These are phyloP conservation scores for Panagrolaimus sp. DNA, from an alignment of 1,140 invertebrate species.

Conservation along the genomic window DNA sequence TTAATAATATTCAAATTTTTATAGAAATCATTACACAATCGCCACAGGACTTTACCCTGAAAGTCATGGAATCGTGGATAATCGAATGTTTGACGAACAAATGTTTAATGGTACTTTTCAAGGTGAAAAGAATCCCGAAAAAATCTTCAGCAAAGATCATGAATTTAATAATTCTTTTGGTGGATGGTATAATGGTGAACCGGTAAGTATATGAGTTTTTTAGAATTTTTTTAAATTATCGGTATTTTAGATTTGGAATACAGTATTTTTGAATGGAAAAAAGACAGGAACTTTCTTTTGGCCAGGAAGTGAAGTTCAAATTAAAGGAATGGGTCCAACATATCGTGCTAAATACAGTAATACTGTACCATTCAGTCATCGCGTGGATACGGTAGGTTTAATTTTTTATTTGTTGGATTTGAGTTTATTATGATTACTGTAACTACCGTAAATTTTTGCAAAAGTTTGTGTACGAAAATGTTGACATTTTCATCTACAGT, in stretches of 20 bases:
- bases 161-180: not conserved
- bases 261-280: not conserved
- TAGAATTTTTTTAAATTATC: not conserved
- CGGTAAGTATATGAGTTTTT: not conserved
- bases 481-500: no score
- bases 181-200: not conserved
- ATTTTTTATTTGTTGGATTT: not conserved
- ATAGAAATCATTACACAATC: constrained; percentile 6
- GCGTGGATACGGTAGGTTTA: not conserved
- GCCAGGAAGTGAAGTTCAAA: not conserved
- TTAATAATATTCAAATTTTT: not conserved
- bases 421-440: no score
- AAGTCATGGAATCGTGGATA: constrained; percentile 8
- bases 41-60: not conserved
- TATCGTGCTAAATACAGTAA: not conserved
- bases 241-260: constrained; percentile 7
- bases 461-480: no score
- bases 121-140: not conserved
- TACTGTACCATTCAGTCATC: not conserved
- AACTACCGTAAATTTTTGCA: no score
- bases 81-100: not conserved
- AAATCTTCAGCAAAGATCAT: constrained; percentile 17
- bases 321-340: not conserved
- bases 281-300: not conserved
- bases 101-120: constrained; percentile 4